phyloP scores from a whole-genome alignment of 1,140 invertebrate species.

The Drosophila pallidifrons region DNA sequence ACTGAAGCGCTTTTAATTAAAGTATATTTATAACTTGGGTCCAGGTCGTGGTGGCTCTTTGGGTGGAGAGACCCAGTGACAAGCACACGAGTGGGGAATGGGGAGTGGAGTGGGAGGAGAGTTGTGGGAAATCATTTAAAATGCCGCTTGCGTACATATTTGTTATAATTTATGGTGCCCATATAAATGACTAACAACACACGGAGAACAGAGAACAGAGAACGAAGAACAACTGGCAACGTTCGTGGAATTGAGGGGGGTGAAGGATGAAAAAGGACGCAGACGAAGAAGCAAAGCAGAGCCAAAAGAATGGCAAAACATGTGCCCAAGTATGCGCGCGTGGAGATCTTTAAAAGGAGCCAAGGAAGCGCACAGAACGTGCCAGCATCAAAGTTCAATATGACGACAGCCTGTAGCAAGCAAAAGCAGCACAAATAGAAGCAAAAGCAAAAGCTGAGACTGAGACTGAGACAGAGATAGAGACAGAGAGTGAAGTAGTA shows the following conservation, averaged over 20 bases:
- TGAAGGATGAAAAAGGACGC: background rate
- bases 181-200: constrained; percentile 83
- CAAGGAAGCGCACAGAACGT: constrained; percentile 61
- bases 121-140: constrained; percentile 77
- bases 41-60: constrained; percentile 5
- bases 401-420: constrained; percentile 54
- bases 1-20: constrained; percentile 74
- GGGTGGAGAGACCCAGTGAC: background rate
- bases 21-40: constrained; percentile 77
- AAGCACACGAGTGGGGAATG: background rate
- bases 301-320: constrained; percentile 60
- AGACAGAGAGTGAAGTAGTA: constrained; percentile 5
- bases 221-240: constrained; percentile 36
- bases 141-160: constrained; percentile 82
- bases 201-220: constrained; percentile 35
- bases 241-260: constrained; percentile 9
- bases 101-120: background rate
- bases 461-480: too few species aligned
- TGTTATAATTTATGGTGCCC: constrained; percentile 83
- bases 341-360: constrained; percentile 71
- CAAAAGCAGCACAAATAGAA: too few species aligned
- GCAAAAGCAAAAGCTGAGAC: too few species aligned
- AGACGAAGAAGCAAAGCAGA: constrained; percentile 4
- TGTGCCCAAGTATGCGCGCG: constrained; percentile 76
- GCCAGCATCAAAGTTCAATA: constrained; percentile 82